These are phyloP conservation scores for Notocelia uddmanniana DNA, from an alignment of 2,888 invertebrate genomes.

Conservation along the genomic window DNA sequence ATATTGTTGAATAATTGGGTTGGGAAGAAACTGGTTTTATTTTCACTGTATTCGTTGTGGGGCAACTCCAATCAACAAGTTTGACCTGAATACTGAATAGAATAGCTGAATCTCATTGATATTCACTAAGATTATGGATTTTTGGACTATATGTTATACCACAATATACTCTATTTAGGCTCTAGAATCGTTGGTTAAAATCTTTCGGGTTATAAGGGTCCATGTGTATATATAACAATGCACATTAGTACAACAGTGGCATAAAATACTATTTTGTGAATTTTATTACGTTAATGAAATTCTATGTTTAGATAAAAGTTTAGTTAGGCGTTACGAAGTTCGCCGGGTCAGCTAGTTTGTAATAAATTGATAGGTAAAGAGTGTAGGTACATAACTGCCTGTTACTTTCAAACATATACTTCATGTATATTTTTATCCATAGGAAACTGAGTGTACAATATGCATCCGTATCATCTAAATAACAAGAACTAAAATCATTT, in stretches of 20 bases:
- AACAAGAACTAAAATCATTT: not conserved
- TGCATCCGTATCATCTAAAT: not conserved
- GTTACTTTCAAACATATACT: not conserved
- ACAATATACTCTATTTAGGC: too few relatives aligned
- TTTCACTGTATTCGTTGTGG: slow-evolving; percentile 4
- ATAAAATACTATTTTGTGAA: too few relatives aligned
- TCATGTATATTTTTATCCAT: not conserved
- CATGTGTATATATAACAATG: too few relatives aligned
- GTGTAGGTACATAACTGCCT: not conserved
- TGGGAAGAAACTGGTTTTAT: slow-evolving; percentile 1
- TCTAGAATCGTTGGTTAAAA: too few relatives aligned
- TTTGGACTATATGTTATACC: too few relatives aligned
- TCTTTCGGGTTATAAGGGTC: too few relatives aligned
- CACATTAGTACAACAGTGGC: too few relatives aligned
- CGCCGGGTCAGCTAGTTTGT: too few relatives aligned
- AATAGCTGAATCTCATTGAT: not conserved
- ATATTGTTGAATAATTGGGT: slow-evolving; percentile 20
- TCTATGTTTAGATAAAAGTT: too few relatives aligned
- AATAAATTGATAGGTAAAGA: not conserved
- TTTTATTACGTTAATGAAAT: too few relatives aligned
- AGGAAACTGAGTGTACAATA: not conserved
- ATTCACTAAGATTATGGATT: too few relatives aligned
- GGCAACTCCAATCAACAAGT: not conserved
- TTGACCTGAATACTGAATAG: not conserved
- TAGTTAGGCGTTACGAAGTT: too few relatives aligned